Evolutionary conservation across 2,113 vertebrate species (phyloP), one percentile per base, ranked within the genome.

Genomic region (Gopherus evgoodei): DNA sequence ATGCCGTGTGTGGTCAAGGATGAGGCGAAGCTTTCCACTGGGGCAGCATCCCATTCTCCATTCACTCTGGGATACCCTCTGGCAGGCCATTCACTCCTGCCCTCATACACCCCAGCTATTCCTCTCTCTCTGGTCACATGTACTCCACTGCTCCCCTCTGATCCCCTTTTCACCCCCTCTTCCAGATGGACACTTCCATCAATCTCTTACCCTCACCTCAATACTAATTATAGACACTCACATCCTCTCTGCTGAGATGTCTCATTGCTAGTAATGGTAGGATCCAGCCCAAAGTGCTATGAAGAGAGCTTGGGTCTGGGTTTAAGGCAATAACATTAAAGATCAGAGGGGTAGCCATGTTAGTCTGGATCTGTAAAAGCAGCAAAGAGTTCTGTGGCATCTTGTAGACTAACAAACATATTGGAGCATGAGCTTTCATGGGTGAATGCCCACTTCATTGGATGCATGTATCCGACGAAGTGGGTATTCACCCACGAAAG

Each of bases 11-110:
- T 88, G 87, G 91, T 84, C 81, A 92, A 57, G 96, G 97, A 96
- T 97, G 98, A 88, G 96, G 95, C 2, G 88, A 95, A 90, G 95
- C 94, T 98, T 98, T 97, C 98, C 98, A 6, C 52, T 44, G 91
- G 96, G 90, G 79, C 89, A 89, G 95, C 96, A 89, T 95, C 96
- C 96, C 96, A 95, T 91, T 93, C 91, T 97, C 91, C 90, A 57
- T 91, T 95, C 53, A 3, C 83, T 75, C 16, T 14, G 97, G 97
- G 97, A 96, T 98, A 89, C 95, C 98, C 97, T 81, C 81, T 95
- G 94, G 91, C 96, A 94, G 38, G 9, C 80, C 69, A 85, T 0
- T 84, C 83, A 93, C 35, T 12, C 4, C 3, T 69, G 87, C 56
- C 87, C 91, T 11, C 52, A 35, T 11, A 27, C 53, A 44, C 90